Percentiles rank a stretch among this genome's conserved stretches.
These are phyloP conservation scores for Conger conger DNA, from an alignment of 2,113 vertebrate species.

Conservation along the genomic window DNA sequence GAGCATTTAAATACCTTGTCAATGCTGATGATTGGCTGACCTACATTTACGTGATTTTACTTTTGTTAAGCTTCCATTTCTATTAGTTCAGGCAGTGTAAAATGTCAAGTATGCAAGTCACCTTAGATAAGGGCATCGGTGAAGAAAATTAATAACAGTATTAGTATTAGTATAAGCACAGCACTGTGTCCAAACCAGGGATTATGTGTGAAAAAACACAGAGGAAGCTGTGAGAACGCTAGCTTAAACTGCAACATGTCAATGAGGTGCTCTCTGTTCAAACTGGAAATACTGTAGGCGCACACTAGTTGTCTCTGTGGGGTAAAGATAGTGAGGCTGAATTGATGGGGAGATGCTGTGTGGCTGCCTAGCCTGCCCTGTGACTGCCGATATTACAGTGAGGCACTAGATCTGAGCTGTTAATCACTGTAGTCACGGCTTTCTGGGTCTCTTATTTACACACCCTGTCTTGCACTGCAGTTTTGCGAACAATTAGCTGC, in stretches of 20 bases:
- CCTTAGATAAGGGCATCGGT: neutral
- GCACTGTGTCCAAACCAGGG: neutral
- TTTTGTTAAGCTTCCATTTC: no score
- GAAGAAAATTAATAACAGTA: neutral
- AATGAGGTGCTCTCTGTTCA: neutral
- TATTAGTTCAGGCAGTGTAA: neutral
- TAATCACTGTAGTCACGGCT: neutral
- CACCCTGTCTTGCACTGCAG: neutral
- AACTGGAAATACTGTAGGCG: neutral
- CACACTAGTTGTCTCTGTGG: neutral
- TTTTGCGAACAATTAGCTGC: constrained; percentile 23
- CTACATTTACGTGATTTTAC: no score
- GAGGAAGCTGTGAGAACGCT: no score
- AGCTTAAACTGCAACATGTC: no score
- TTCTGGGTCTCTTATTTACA: neutral
- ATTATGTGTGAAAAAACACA: no score
- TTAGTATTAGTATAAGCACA: neutral
- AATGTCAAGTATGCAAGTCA: neutral
- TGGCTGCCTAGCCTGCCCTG: neutral
- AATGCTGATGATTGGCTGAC: no score
- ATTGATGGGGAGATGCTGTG: no score
- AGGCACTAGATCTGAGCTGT: neutral
- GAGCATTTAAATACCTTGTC: no score
- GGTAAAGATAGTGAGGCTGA: neutral
- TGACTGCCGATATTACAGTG: neutral